phyloP scores from a whole-genome alignment of 2,797 vertebrate genomes.

The Halcyon smyrnensis region DNA sequence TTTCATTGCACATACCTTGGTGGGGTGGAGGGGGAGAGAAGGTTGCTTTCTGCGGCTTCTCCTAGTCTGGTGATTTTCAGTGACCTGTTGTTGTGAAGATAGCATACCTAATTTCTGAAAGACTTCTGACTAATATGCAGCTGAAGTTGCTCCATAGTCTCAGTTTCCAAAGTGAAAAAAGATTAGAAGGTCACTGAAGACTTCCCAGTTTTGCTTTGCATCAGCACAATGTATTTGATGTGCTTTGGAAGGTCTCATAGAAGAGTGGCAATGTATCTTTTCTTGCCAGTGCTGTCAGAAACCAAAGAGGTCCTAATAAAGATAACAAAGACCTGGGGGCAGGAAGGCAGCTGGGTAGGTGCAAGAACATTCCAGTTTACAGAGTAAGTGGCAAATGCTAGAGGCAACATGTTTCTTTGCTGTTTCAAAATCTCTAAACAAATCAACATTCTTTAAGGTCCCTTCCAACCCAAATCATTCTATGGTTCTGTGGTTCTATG shows the following conservation, averaged over 20 bases:
- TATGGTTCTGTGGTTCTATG: background rate
- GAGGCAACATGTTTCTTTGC: background rate
- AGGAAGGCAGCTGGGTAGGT: background rate
- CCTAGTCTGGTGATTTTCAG: background rate
- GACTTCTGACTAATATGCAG: background rate
- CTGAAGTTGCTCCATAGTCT: background rate
- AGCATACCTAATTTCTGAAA: background rate
- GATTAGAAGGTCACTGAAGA: background rate
- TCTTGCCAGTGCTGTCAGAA: background rate
- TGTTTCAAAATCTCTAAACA: background rate
- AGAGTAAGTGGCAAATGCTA: background rate
- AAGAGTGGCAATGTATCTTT: background rate
- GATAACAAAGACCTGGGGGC: background rate
- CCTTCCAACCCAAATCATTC: background rate
- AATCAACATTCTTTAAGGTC: background rate
- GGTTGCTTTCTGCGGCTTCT: background rate
- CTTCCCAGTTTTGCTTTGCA: background rate
- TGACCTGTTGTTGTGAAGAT: background rate
- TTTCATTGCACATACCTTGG: background rate
- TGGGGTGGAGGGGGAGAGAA: fast-evolving
- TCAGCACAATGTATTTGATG: background rate
- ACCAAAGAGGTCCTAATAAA: background rate
- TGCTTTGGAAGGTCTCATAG: background rate
- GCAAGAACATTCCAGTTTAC: background rate
- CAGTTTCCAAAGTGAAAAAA: background rate